Conservation (phyloP, 2,113 vertebrate species). For the Bolborhynchus lineola region DNA sequence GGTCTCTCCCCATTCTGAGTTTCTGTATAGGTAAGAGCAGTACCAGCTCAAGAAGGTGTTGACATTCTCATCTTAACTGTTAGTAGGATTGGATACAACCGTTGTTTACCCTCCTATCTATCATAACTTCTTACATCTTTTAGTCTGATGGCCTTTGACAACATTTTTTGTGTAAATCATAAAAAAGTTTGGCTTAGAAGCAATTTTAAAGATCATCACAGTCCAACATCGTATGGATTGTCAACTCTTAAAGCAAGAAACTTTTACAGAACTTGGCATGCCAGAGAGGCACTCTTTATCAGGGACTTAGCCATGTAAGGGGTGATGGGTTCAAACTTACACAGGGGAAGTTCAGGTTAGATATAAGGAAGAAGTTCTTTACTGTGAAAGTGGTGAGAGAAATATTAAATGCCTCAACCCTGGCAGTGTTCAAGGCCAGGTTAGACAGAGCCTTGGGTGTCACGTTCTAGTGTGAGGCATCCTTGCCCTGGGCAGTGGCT, state of each 20-base stretch:
- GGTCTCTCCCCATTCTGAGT: background rate
- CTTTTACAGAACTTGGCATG: background rate
- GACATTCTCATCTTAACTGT: background rate
- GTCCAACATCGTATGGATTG: background rate
- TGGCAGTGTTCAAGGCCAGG: background rate
- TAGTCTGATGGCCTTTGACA: background rate
- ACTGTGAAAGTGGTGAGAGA: background rate
- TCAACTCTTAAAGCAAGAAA: background rate
- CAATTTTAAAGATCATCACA: background rate
- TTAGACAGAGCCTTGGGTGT: background rate
- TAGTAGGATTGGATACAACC: accelerated
- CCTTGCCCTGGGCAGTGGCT: background rate
- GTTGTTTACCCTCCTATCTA: background rate
- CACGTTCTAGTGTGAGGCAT: background rate
- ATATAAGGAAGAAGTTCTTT: background rate
- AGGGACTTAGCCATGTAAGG: background rate
- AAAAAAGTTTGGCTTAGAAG: background rate
- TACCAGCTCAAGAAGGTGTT: background rate
- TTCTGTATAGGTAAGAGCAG: background rate
- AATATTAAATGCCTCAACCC: background rate
- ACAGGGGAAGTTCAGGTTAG: background rate
- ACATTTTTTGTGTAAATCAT: background rate
- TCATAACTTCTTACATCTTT: accelerated
- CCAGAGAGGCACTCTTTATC: background rate
- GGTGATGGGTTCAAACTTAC: background rate